These are phyloP conservation scores for Centropristis striata DNA, from an alignment of 2,113 vertebrate genomes.

Conservation along the genomic window DNA sequence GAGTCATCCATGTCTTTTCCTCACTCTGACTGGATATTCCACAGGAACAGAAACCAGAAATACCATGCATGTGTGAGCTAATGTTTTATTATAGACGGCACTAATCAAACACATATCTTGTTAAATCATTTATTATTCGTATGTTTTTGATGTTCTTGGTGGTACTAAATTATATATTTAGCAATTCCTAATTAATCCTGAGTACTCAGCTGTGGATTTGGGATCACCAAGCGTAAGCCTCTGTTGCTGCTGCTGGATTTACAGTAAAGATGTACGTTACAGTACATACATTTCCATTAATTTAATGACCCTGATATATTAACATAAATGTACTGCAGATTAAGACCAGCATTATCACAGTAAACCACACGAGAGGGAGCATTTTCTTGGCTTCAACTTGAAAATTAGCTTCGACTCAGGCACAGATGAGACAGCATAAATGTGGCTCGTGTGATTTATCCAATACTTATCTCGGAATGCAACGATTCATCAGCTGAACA, in stretches of 20 bases:
- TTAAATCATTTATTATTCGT: neutral
- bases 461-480: too few species aligned
- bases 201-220: neutral
- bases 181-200: neutral
- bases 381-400: neutral
- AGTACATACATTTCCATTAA: neutral
- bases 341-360: neutral
- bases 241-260: neutral
- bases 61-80: neutral
- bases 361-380: neutral
- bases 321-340: neutral
- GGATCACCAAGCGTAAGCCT: neutral
- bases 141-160: neutral
- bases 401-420: slow-evolving; percentile 15
- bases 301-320: neutral
- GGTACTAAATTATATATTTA: neutral
- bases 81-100: neutral
- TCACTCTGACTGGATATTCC: neutral
- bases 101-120: too few species aligned
- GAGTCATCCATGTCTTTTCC: slow-evolving; percentile 9
- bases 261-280: neutral
- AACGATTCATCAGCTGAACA: too few species aligned
- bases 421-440: slow-evolving; percentile 30
- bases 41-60: neutral
- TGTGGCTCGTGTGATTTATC: slow-evolving; percentile 32